Conservation (phyloP, 2,113 vertebrate genomes). For the Oreochromis spilurus region DNA sequence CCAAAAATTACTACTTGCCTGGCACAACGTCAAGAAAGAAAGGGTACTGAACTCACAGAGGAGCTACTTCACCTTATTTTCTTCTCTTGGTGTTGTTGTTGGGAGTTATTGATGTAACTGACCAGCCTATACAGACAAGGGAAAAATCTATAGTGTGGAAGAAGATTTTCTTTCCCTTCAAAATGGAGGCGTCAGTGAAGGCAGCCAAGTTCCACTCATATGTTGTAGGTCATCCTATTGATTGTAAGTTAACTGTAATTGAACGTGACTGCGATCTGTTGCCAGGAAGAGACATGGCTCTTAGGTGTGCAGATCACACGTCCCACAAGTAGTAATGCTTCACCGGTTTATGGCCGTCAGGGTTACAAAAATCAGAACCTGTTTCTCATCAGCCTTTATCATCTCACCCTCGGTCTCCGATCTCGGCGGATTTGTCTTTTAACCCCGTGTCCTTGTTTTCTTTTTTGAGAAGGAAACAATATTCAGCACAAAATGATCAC, state of each 20-base stretch:
- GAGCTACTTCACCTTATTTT: slow-evolving; percentile 47
- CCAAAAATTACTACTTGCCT: slow-evolving; percentile 43
- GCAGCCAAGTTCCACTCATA: slow-evolving; percentile 61
- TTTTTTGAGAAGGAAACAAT: slow-evolving; percentile 1
- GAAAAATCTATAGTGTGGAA: slow-evolving; percentile 45
- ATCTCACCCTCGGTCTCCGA: neutral
- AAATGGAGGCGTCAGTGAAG: slow-evolving; percentile 57
- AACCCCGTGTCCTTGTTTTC: neutral
- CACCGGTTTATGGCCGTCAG: slow-evolving; percentile 11
- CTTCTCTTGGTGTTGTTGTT: slow-evolving; percentile 48
- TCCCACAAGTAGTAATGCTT: slow-evolving; percentile 4
- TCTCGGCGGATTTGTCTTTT: neutral
- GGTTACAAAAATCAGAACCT: neutral
- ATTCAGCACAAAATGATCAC: slow-evolving; percentile 10
- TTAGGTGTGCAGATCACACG: neutral
- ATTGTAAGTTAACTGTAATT: slow-evolving; percentile 64
- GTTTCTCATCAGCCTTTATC: neutral
- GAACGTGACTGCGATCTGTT: slow-evolving; percentile 42
- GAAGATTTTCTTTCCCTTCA: slow-evolving; percentile 49
- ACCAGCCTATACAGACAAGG: slow-evolving; percentile 40
- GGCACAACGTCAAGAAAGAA: slow-evolving; percentile 39
- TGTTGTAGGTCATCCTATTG: slow-evolving; percentile 64
- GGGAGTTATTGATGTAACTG: slow-evolving; percentile 66
- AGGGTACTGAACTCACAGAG: slow-evolving; percentile 37
- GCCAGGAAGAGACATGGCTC: slow-evolving; percentile 54